Percentiles rank a stretch among this genome's conserved stretches.
phyloP scores from a whole-genome alignment of 2,797 vertebrate species.

The Acropternis orthonyx region DNA sequence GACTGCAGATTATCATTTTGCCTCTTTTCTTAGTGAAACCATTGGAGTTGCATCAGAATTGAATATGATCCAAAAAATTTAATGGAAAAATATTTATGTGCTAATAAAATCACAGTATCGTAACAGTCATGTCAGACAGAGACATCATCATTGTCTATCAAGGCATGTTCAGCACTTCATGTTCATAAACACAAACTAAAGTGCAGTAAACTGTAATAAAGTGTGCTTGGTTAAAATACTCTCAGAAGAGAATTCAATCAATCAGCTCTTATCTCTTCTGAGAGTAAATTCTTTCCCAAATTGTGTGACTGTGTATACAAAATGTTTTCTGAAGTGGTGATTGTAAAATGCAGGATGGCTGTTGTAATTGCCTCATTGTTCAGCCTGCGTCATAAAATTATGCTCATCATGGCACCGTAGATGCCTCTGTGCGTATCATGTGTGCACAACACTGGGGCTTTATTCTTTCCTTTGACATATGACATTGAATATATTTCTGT shows the following conservation, averaged over 20 bases:
- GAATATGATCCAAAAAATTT: neutral
- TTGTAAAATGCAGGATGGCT: neutral
- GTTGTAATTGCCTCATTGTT: conserved; percentile 10
- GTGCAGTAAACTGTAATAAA: neutral
- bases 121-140: neutral
- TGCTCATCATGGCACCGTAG: neutral
- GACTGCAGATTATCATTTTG: neutral
- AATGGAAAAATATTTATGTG: neutral
- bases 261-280: neutral
- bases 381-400: conserved; percentile 1
- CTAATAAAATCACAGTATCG: neutral
- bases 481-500: neutral
- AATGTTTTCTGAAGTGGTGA: conserved; percentile 6
- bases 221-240: neutral
- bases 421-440: neutral
- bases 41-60: neutral
- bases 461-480: neutral
- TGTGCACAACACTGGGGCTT: neutral
- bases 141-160: neutral
- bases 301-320: neutral
- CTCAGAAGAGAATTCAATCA: neutral
- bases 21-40: neutral
- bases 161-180: neutral
- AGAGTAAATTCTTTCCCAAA: neutral
- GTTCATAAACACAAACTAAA: conserved; percentile 3